Evolutionary conservation across 2,797 vertebrate species (phyloP), one percentile per base, ranked within the genome.

Genomic region (Acipenser oxyrinchus): DNA sequence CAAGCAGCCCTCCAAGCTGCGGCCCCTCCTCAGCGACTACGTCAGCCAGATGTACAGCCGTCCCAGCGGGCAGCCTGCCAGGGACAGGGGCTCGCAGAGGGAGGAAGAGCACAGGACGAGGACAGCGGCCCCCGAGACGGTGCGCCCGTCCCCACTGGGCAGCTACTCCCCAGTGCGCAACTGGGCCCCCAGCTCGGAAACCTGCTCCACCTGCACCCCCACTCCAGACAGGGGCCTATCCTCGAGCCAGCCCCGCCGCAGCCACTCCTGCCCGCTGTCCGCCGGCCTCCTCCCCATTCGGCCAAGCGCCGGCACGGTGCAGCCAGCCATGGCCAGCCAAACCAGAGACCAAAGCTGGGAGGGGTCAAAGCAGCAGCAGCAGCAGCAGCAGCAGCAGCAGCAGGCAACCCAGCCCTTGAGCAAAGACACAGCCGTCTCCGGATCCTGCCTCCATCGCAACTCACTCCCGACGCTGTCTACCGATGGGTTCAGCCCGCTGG

Each of bases 161-260:
- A 97, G 95, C 76, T 96, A 97, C 78, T 98, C 95, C 7, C 96
- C 96, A 0, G 87, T 95, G 11, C 89, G 84, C 10, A 90, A 89
- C 74, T 86, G 87, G 7, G 84, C 81, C 49, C 83, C 84, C 71
- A 91, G 87, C 64, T 79, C 85, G 6, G 91, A 89, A 50, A 89
- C 90, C 8, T 92, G 91, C 52, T 93, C 91, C 49, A 93, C 93
- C 23, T 91, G 91, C 81, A 93, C 87, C 0, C 91, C 91, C 0
- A 83, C 86, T 0, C 71, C 81, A 0, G 89, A 90, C 55, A 83
- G 82, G 69, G 79, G 74, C 64, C 66, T 65, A 61, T 73, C 73
- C 71, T 83, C 82, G 37, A 71, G 66, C 58, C 84, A 81, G 48
- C 87, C 90, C 0, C 76, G 89, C 1, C 91, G 93, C 72, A 90